These are phyloP conservation scores for Drosophila virilis DNA, from an alignment of 1,140 invertebrate species.

Conservation along the genomic window DNA sequence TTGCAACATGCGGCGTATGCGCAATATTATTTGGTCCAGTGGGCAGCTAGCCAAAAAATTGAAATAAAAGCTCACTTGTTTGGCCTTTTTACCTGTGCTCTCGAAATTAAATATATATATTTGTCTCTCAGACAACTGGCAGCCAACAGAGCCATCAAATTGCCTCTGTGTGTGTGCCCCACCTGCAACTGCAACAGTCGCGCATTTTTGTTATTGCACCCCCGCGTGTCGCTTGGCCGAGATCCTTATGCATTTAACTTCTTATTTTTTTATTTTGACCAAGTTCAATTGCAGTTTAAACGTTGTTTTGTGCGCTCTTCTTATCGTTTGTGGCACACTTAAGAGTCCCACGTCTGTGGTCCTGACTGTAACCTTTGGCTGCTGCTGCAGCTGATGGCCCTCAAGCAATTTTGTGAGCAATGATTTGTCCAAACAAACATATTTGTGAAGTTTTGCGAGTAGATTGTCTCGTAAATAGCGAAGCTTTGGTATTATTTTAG, in stretches of 20 bases:
- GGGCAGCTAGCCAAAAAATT: constrained; percentile 17
- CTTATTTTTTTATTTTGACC: neutral
- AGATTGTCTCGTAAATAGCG: neutral
- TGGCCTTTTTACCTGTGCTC: constrained; percentile 13
- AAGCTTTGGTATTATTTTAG: neutral
- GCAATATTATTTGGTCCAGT: constrained; percentile 29
- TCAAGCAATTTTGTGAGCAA: neutral
- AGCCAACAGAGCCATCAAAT: constrained; percentile 38
- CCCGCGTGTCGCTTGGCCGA: neutral
- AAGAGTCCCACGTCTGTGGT: neutral
- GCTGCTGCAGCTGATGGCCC: constrained; percentile 12
- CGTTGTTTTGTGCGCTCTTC: constrained; percentile 20
- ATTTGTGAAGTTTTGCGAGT: neutral
- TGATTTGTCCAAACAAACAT: constrained; percentile 3
- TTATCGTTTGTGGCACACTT: neutral
- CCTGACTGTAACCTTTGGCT: neutral
- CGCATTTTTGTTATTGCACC: constrained; percentile 15
- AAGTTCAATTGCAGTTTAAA: constrained; percentile 49
- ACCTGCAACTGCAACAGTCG: constrained; percentile 24
- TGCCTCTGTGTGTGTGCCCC: constrained; percentile 7
- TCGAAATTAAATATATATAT: constrained; percentile 39
- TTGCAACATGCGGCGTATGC: constrained; percentile 43
- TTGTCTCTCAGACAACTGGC: constrained; percentile 19
- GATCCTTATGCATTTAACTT: neutral
- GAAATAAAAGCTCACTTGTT: neutral